Conservation (phyloP, 2,113 vertebrate genomes). For the Erinaceus europaeus region DNA sequence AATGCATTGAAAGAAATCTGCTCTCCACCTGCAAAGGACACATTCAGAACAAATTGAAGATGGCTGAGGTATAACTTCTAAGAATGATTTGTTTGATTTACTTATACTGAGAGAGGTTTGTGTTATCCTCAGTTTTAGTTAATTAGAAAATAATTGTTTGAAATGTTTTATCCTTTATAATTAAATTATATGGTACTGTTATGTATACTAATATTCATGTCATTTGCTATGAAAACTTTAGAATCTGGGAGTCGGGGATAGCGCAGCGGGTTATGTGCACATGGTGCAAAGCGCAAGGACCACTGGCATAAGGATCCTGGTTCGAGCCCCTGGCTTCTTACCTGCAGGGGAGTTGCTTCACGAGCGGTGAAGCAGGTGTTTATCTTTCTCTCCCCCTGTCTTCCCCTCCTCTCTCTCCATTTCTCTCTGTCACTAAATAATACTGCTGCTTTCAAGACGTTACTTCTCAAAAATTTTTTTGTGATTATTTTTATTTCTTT, state of each 20-base stretch:
- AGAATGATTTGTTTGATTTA: neutral
- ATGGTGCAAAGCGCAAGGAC: no score
- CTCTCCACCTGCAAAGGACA: neutral
- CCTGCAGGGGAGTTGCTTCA: no score
- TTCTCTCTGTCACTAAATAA: no score
- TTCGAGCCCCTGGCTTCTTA: no score
- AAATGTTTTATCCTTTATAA: conserved; percentile 44
- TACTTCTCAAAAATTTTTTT: conserved; percentile 1
- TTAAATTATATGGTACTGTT: conserved; percentile 14
- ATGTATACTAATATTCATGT: neutral
- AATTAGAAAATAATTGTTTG: neutral
- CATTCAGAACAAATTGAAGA: neutral
- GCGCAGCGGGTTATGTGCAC: no score
- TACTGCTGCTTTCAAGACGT: conserved; percentile 13
- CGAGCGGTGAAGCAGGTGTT: no score
- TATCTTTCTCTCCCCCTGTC: no score
- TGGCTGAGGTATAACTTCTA: neutral
- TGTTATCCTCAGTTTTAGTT: conserved; percentile 50
- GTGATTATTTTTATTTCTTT: neutral
- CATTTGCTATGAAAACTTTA: conserved; percentile 25
- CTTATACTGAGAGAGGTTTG: conserved; percentile 70
- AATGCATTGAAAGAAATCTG: neutral
- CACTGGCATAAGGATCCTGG: no score
- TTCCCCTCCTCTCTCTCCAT: no score
- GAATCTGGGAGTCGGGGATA: neutral